Conservation (phyloP, 1,140 invertebrate species). For the Brachionus paranguensis region DNA sequence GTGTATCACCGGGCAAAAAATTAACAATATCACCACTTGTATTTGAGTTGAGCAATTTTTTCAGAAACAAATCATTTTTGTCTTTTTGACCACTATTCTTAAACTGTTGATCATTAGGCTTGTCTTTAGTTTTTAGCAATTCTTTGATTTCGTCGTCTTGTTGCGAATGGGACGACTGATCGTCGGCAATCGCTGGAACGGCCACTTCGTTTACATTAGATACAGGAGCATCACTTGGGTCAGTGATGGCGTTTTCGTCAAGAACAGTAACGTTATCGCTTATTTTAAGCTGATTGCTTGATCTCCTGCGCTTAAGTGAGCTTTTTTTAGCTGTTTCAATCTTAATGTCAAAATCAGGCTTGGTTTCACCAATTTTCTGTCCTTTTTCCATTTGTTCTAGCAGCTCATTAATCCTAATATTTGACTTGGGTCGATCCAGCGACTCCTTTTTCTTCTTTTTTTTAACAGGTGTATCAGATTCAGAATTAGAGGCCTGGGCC, state of each 20-base stretch:
- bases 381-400: slow-evolving; percentile 20
- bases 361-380: background rate
- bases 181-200: background rate
- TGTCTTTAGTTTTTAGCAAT: background rate
- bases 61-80: background rate
- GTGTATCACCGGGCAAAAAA: background rate
- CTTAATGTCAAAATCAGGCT: background rate
- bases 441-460: background rate
- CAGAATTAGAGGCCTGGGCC: background rate
- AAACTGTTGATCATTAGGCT: background rate
- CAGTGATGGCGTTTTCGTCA: slow-evolving; percentile 17
- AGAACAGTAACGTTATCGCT: background rate
- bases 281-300: background rate
- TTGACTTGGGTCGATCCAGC: background rate
- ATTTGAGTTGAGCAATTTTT: background rate
- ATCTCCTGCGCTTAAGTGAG: background rate
- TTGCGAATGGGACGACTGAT: slow-evolving; percentile 23
- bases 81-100: background rate
- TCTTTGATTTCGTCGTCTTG: slow-evolving; percentile 36
- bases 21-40: background rate
- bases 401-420: slow-evolving; percentile 18
- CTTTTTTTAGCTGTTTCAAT: background rate
- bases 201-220: background rate
- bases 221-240: slow-evolving; percentile 1
- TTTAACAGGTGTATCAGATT: background rate